Percentiles rank a stretch among this genome's conserved stretches.
Evolutionary conservation across 2,113 vertebrate species (phyloP).

Genomic region (Paradoxurus hermaphroditus): DNA sequence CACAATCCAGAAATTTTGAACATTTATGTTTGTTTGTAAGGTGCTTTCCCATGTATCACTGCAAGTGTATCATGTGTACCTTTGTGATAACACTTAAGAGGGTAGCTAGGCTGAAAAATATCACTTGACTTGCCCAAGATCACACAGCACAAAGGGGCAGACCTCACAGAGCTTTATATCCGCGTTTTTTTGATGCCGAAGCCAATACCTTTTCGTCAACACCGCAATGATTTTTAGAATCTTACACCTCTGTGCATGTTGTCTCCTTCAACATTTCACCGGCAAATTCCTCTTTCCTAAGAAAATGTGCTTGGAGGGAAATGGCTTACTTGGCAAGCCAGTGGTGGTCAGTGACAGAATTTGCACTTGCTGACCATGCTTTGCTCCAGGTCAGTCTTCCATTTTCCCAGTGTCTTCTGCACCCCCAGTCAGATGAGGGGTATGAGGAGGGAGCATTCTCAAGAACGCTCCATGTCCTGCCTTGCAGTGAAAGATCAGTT

Average conservation of each 20-base stretch:
- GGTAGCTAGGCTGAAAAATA: neutral
- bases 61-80: neutral
- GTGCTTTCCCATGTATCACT: neutral
- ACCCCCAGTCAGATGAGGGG: neutral
- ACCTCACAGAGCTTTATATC: neutral
- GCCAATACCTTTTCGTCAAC: neutral
- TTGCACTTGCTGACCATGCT: neutral
- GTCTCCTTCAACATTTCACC: neutral
- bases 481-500: neutral
- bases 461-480: neutral
- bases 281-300: neutral
- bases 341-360: neutral
- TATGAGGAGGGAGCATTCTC: neutral
- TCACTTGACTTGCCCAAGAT: neutral
- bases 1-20: neutral
- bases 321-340: neutral
- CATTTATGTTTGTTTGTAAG: constrained; percentile 1
- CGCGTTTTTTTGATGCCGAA: neutral
- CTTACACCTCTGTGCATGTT: neutral
- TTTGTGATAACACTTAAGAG: neutral
- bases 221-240: neutral
- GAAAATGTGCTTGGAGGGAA: neutral
- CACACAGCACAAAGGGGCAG: neutral
- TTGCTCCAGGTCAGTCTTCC: neutral
- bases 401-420: neutral